A percentile compares a stretch with the other conserved stretches of the same genome.
phyloP scores from a whole-genome alignment of 2,797 vertebrate genomes.

The Sphenodon punctatus region DNA sequence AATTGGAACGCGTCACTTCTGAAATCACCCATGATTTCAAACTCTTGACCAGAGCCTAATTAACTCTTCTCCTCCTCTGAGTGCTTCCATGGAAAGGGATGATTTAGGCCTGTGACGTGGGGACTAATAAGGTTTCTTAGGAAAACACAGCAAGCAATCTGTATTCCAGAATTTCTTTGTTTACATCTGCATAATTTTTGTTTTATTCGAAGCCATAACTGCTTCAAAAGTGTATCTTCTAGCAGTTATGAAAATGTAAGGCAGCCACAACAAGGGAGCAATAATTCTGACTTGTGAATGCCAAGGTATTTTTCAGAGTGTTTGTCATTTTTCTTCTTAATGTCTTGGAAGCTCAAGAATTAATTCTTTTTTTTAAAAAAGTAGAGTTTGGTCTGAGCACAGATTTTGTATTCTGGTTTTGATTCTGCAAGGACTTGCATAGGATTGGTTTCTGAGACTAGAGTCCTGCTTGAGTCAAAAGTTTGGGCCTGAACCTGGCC shows the following conservation, averaged over 20 bases:
- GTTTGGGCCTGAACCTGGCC: too few relatives aligned
- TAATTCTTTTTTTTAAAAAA: background rate
- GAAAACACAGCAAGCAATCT: background rate
- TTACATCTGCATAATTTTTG: background rate
- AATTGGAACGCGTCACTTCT: too few relatives aligned
- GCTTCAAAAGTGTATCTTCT: background rate
- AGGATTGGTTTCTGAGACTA: too few relatives aligned
- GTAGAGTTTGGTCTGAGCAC: background rate
- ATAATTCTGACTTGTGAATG: background rate
- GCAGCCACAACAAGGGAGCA: background rate
- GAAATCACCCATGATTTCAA: too few relatives aligned
- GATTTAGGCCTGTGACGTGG: background rate
- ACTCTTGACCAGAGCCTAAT: background rate
- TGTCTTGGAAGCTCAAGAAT: background rate
- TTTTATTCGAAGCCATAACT: background rate
- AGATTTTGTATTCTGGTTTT: background rate
- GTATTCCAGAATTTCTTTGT: background rate
- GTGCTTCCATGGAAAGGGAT: conserved; percentile 34
- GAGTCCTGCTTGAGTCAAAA: too few relatives aligned
- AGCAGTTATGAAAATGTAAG: background rate
- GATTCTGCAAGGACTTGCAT: too few relatives aligned
- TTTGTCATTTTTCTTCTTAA: background rate
- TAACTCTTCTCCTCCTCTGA: conserved; percentile 37
- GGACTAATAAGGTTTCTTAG: background rate
- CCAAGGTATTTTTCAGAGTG: background rate